phyloP scores from a whole-genome alignment of 2,888 invertebrate genomes.

The Electrophaes corylata region DNA sequence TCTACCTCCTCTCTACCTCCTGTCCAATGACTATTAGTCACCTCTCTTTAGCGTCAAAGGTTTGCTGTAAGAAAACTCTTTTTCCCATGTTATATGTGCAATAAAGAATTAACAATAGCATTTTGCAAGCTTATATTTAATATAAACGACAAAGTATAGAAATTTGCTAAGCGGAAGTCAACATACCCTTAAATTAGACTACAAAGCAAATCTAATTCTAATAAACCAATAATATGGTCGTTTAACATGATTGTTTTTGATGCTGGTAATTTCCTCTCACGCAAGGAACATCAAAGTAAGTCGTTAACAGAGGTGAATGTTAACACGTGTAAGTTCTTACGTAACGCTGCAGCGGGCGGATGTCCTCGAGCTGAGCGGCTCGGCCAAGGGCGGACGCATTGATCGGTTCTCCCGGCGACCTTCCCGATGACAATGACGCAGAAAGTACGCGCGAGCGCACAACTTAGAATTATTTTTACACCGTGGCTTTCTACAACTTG shows the following conservation, averaged over 20 bases:
- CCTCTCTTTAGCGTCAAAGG: too few relatives aligned
- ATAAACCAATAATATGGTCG: constrained; percentile 2
- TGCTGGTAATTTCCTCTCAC: constrained; percentile 2
- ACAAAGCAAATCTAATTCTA: constrained; percentile 17
- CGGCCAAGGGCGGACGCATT: constrained; percentile 78
- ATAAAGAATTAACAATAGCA: too few relatives aligned
- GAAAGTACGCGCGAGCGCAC: constrained; percentile 51
- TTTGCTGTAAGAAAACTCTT: too few relatives aligned
- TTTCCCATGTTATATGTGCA: too few relatives aligned
- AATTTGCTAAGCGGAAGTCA: background rate
- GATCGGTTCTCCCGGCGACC: constrained; percentile 53
- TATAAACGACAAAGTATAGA: background rate
- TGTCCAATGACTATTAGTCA: too few relatives aligned
- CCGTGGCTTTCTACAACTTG: background rate
- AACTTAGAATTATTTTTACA: background rate
- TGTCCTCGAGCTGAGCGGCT: constrained; percentile 65
- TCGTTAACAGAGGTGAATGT: constrained; percentile 27
- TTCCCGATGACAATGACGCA: constrained; percentile 38
- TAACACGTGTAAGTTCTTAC: constrained; percentile 51
- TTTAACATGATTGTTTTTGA: constrained; percentile 14
- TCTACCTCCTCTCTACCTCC: too few relatives aligned
- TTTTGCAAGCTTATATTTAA: too few relatives aligned
- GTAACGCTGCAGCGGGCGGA: constrained; percentile 67
- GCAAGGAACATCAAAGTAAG: constrained; percentile 25
- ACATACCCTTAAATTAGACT: background rate